Base-by-base conservation (phyloP, 2,888 invertebrate species). In the Gryllus longicercus region DNA sequence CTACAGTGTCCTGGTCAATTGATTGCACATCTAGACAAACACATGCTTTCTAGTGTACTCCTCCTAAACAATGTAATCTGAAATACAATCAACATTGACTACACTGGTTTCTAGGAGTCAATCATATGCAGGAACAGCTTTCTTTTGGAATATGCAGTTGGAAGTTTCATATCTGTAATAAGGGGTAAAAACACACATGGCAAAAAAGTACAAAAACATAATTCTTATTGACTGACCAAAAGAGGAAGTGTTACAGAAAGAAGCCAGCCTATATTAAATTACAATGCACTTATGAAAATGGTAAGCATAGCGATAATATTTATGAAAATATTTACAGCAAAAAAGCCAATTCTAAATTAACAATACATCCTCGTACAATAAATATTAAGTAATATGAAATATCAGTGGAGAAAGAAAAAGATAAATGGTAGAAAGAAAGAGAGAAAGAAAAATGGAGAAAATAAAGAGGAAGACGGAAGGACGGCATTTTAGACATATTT, bases 41-140 rank as follows among this genome's bases (percentile, higher is more conserved):
- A 63, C 63, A 63, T 63, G 63, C 63, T 63, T n/a, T 63, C 63
- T 63, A 63, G n/a, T 18, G n/a, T 63, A 63, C 63, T 63, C 63
- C 63, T 63, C 63, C 63, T n/a, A 63, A 63, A 63, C 63, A 63
- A n/a, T 14, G 63, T 18, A 63, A 63, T 63, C 63, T 63, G 63
- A 63, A 63, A 63, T 18, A 63, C n/a, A 63, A 63, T 63, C 14
- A 63, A 63, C 63, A 63, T n/a, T 18, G 63, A 63, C 63, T 63
- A 63, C 63, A 38, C 38, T 38, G 38, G 38, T 63, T 63, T 63
- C n/a, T 63, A 63, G n/a, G 14, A 63, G n/a, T 63, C 63, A 18
- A n/a, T 63, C 63, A 63, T 14, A 63, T 14, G 63, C 63, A 63
- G 63, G 63, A 63, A 18, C 63, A 63, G 63, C 63, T 18, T 14